A percentile compares a stretch with the other conserved stretches of the same genome.
phyloP scores from a whole-genome alignment of 2,113 vertebrate genomes.

The Genyomyrus donnyi region DNA sequence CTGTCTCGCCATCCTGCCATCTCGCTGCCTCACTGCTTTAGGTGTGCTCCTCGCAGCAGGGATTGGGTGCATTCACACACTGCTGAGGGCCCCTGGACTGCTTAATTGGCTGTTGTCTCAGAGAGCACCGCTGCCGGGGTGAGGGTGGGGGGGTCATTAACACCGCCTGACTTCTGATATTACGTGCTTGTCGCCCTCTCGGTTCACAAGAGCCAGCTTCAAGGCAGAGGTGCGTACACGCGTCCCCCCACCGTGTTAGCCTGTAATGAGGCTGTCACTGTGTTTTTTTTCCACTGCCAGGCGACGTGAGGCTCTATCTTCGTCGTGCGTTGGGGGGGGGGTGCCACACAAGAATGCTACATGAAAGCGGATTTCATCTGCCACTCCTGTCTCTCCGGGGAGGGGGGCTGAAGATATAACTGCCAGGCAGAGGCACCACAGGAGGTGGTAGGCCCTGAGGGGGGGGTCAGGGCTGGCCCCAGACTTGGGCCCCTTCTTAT shows the following conservation, averaged over 20 bases:
- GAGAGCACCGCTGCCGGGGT: conserved; percentile 30
- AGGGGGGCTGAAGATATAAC: not conserved
- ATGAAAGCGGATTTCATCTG: not conserved
- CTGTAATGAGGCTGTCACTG: not conserved
- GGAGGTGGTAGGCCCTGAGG: not conserved
- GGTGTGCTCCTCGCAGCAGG: not conserved
- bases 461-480: not conserved
- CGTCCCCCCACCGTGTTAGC: not conserved
- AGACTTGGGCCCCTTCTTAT: not conserved
- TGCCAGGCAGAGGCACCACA: not conserved
- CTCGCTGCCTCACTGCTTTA: not conserved
- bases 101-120: conserved; percentile 23
- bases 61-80: not conserved
- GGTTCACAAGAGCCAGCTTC: not conserved
- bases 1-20: too few species aligned
- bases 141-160: conserved; percentile 22
- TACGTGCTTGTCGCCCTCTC: conserved; percentile 25
- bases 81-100: not conserved
- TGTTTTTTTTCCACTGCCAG: not conserved
- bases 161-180: conserved; percentile 39
- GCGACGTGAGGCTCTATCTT: not conserved
- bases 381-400: not conserved
- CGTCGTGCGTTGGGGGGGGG: not conserved
- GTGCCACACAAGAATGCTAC: not conserved
- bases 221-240: not conserved